Base-by-base conservation (phyloP, 2,797 vertebrate genomes). In the Erethizon dorsatum region DNA sequence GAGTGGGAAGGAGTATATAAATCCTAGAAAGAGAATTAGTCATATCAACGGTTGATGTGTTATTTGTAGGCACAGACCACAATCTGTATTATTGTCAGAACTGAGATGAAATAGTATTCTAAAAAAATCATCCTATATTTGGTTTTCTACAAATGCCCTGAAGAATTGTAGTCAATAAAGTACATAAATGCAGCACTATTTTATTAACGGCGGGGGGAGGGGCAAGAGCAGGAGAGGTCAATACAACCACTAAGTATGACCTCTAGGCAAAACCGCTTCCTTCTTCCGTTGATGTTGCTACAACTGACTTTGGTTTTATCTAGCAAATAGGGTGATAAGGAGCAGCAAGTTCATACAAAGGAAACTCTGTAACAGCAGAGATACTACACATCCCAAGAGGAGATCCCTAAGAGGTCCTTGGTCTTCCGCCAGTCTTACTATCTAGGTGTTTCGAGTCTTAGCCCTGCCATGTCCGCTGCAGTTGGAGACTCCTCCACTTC, bases 211-310 rank as follows among this genome's bases (percentile, higher is more conserved):
- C 6, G 24, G 9, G 11, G 59, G 59, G 24, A 9, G 59, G 7
- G 24, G 9, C 11, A 6, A 24, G 0, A 73, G 73, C 50, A 54
- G 67, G 18, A 59, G 86, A 28, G 54, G 33, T 65, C 88, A 47
- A 50, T 0, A 47, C 17, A 56, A 33, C 91, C 95, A 65, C 88
- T 4, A 47, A 37, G 33, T n/a, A 20, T 10, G 69, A 79, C 75
- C 88, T 89, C 69, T 10, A 52, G n/a, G 78, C 18, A 41, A 78
- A 80, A 61, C 69, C 75, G 57, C 95, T 90, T 91, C 93, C 95
- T 95, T 59, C 94, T 87, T 84, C 94, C 59, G n/a, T 41, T 31
- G 45, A 50, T 13, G 14, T 1, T 22, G 56, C 45, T 14, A 45
- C 33, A 33, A 37, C n/a, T 33, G 83, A 45, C 61, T 80, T 33